Percentiles rank a stretch among this genome's conserved stretches.
These are phyloP conservation scores for Atlantisia rogersi DNA, from an alignment of 2,113 vertebrate species.

Conservation along the genomic window DNA sequence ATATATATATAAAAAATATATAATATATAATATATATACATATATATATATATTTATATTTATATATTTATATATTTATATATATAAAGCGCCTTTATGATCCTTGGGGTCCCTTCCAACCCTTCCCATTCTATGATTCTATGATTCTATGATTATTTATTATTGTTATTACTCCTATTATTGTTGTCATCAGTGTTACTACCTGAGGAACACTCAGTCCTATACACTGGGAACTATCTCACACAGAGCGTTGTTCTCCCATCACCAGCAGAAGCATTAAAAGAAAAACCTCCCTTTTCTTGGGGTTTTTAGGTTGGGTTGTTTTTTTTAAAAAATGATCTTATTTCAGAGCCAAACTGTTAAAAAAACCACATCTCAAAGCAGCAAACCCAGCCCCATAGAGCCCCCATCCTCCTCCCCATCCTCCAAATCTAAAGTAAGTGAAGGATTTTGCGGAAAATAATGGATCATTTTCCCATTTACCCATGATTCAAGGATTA, in stretches of 20 bases:
- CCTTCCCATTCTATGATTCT: too few species aligned
- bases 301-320: too few species aligned
- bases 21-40: too few species aligned
- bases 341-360: background rate
- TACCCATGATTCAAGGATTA: constrained; percentile 61
- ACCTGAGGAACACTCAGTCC: background rate
- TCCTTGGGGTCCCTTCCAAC: too few species aligned
- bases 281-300: background rate
- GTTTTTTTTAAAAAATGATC: background rate
- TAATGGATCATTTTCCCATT: constrained; percentile 75
- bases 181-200: too few species aligned
- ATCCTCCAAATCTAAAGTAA: background rate
- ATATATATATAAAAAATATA: too few species aligned
- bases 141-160: too few species aligned
- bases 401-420: background rate
- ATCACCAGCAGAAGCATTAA: background rate
- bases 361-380: background rate
- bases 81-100: too few species aligned
- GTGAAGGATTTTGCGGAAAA: constrained; percentile 54
- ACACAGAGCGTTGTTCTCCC: rapidly evolving
- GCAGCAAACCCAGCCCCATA: background rate
- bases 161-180: background rate
- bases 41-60: too few species aligned
- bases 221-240: rapidly evolving
- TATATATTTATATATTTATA: too few species aligned